Base-by-base conservation (phyloP, 2,888 invertebrate species). In the Pediacus dermestoides region DNA sequence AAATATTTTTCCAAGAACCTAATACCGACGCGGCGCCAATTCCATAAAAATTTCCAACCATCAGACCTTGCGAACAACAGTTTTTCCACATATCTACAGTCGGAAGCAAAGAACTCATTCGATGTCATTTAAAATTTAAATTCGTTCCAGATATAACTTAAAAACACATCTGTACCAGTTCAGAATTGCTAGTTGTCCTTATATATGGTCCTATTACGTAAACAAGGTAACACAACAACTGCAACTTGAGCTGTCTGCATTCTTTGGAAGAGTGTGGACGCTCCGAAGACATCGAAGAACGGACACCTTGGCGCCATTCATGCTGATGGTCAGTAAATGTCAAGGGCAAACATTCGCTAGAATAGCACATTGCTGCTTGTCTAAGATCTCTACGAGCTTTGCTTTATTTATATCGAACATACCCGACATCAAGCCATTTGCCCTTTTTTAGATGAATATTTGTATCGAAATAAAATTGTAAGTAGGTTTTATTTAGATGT, bases 321-420 rank as follows among this genome's bases (percentile, higher is more conserved):
- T 50, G 42, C 39, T 52, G 55, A 53, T 51, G 57, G 58, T 58
- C 58, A 58, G 49, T 53, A 54, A 58, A 58, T 57, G 58, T 57
- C 58, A 58, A 58, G 58, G 58, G 50, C 58, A 57, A 46, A 52
- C 53, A 52, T 55, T 55, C 53, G 52, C 52, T 52, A 53, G 52
- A 46, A 52, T 46, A 54, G 46, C 49, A 50, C 44, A 28, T 4
- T n/a, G n/a, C n/a, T 26, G 48, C 51, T 55, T 52, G 55, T 55
- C 55, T 55, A 53, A 50, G 51, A 50, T 50, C 48, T 46, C 47
- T 47, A 50, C 46, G 48, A 50, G 44, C 42, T 39, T 50, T 46
- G 42, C 44, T 48, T 51, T 51, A 49, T 52, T 51, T 54, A 52
- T 49, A 46, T 40, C 34, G 37, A 44, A 47, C 46, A 36, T 47